Evolutionary conservation across 2,888 invertebrate genomes (phyloP).

Genomic region (Nephrotoma guestfalica): DNA sequence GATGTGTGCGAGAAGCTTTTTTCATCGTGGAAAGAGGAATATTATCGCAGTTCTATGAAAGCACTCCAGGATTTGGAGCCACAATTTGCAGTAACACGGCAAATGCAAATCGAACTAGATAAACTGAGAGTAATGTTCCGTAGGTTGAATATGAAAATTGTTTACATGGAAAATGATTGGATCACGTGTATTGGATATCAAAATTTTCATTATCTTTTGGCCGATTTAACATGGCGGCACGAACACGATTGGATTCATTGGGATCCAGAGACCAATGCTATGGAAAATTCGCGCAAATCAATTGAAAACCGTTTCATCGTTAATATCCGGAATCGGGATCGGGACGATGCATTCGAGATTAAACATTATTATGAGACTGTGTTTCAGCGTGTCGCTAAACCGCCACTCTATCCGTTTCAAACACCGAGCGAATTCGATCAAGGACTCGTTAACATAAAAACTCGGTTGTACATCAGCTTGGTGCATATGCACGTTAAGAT

Average conservation of each 20-base stretch:
- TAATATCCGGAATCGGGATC: constrained; percentile 22
- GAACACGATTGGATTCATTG: constrained; percentile 29
- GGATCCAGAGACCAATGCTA: constrained; percentile 12
- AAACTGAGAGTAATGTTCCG: constrained; percentile 19
- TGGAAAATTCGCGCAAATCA: constrained; percentile 20
- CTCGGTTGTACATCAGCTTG: constrained; percentile 24
- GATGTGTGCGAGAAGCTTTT: constrained; percentile 23
- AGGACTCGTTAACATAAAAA: constrained; percentile 24
- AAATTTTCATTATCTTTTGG: constrained; percentile 30
- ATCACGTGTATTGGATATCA: constrained; percentile 26
- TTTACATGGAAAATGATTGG: constrained; percentile 28
- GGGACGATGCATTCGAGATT: constrained; percentile 28
- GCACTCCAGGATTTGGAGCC: constrained; percentile 16
- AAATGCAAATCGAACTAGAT: constrained; percentile 19
- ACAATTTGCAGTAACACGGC: constrained; percentile 25
- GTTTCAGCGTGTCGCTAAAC: constrained; percentile 22
- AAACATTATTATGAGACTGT: constrained; percentile 26
- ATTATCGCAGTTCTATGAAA: constrained; percentile 16
- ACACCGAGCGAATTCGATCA: constrained; percentile 20
- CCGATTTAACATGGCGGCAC: constrained; percentile 26
- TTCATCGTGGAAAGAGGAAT: constrained; percentile 26
- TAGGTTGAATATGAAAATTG: constrained; percentile 28
- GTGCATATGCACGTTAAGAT: constrained; percentile 27
- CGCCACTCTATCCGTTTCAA: constrained; percentile 24
- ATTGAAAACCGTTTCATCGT: constrained; percentile 11